Base-by-base conservation (phyloP, 2,797 vertebrate species). In the Gastrophryne carolinensis region DNA sequence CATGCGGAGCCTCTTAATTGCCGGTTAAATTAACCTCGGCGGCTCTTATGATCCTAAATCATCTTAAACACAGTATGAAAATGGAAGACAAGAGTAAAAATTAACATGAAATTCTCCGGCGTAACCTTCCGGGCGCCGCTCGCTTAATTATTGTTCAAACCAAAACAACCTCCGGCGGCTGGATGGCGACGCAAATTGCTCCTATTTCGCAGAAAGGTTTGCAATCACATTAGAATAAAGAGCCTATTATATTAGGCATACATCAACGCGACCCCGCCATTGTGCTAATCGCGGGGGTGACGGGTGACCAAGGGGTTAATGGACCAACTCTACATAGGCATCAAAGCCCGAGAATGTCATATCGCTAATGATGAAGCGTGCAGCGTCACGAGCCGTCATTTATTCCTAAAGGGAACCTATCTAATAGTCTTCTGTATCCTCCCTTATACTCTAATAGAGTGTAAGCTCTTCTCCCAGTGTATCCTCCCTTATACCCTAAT, bases 221-320 rank as follows among this genome's bases (percentile, higher is more conserved):
- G 49, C 11, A 26, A 53, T 65, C 62, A 23, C 27, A 15, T 30
- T 34, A 17, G n/a, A 67, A 67, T 67, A 67, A 67, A 32, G 21
- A 13, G 34, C 32, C 32, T 53, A 67, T 56, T 73, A 41, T 32
- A 15, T 12, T n/a, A 1, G 30, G 30, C 32, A 29, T 24, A 26
- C 17, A 23, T 73, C 39, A 39, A 3, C 23, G 7, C 12, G 35
- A 44, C 39, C 50, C n/a, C 27, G 12, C 4, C 47, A 73, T 73
- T 73, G 37, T 73, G 17, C 24, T 41, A 7, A 26, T 37, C 9
- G 15, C 19, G 27, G 53, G 44, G 35, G 35, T 32, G 4, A 57
- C 2, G 17, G 13, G 12, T 12, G 29, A 9, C 23, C 49, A 12
- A 19, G 39, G 32, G 63, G 52, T 74, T 74, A 74, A 58, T 67